Percentiles rank a stretch among this genome's conserved stretches.
These are phyloP conservation scores for Drosophila murphyi DNA, from an alignment of 1,140 invertebrate genomes.

Conservation along the genomic window DNA sequence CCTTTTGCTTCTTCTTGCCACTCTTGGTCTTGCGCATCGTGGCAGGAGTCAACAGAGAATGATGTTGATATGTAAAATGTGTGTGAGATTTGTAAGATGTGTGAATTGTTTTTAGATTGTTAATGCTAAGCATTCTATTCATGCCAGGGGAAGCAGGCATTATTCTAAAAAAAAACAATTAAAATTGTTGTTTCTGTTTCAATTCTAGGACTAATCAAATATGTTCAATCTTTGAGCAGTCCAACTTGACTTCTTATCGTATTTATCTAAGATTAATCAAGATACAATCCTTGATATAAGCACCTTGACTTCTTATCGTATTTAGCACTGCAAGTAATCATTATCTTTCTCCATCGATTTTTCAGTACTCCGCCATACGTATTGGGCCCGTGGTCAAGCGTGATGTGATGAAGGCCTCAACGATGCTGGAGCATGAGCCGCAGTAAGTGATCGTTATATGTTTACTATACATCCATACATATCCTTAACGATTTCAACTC, in stretches of 20 bases:
- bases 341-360: neutral
- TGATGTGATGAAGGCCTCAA: slow-evolving; percentile 99
- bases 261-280: no score
- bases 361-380: slow-evolving; percentile 97
- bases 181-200: no score
- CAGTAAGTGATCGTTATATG: slow-evolving; percentile 89
- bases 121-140: neutral
- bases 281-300: no score
- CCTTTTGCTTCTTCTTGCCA: neutral
- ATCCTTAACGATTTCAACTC: slow-evolving; percentile 7
- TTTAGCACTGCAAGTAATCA: neutral
- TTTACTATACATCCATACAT: no score
- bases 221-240: no score
- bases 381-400: slow-evolving; percentile 99
- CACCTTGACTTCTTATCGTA: no score
- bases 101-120: neutral
- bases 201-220: no score
- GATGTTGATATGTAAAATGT: neutral
- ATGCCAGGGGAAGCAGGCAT: no score
- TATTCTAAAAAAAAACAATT: no score
- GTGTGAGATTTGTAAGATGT: neutral
- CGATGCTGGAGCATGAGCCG: slow-evolving; percentile 99
- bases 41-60: neutral
- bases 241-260: no score
- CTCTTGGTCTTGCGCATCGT: neutral